These are phyloP conservation scores for Rapana venosa DNA, from an alignment of 2,888 invertebrate species.

Conservation along the genomic window DNA sequence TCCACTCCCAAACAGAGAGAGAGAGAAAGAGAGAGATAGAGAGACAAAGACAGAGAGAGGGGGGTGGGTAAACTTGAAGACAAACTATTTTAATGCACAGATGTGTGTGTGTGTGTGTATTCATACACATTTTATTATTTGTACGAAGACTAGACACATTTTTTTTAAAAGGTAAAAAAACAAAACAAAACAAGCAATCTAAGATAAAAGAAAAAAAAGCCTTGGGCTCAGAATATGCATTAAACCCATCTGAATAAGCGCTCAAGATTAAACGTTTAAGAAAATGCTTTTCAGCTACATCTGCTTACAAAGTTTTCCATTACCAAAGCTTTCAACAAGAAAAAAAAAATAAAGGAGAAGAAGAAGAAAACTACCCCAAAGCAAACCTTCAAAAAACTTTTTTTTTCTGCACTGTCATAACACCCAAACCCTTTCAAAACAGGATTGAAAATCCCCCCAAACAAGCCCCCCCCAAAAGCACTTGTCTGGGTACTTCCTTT, in stretches of 20 bases:
- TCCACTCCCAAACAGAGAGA: not conserved
- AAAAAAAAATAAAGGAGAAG: not conserved
- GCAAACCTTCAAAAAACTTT: not conserved
- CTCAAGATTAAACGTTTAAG: no score
- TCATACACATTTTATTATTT: no score
- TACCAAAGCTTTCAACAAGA: not conserved
- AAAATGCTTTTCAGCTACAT: no score
- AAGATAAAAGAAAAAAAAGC: not conserved
- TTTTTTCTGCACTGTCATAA: not conserved
- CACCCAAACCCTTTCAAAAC: no score
- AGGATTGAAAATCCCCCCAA: no score
- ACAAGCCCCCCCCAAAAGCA: no score
- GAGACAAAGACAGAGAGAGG: not conserved
- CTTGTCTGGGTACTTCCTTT: no score
- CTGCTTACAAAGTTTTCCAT: not conserved
- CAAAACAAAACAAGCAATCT: not conserved
- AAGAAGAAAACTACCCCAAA: not conserved
- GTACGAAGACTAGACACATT: not conserved
- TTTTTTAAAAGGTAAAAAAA: not conserved
- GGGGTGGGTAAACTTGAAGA: not conserved
- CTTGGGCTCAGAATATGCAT: not conserved
- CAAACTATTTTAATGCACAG: not conserved
- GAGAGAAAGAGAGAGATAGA: constrained; percentile 13
- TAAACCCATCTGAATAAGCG: not conserved
- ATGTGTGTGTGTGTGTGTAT: no score